Conservation (phyloP, 1,140 invertebrate species). For the Macrobrachium nipponense region DNA sequence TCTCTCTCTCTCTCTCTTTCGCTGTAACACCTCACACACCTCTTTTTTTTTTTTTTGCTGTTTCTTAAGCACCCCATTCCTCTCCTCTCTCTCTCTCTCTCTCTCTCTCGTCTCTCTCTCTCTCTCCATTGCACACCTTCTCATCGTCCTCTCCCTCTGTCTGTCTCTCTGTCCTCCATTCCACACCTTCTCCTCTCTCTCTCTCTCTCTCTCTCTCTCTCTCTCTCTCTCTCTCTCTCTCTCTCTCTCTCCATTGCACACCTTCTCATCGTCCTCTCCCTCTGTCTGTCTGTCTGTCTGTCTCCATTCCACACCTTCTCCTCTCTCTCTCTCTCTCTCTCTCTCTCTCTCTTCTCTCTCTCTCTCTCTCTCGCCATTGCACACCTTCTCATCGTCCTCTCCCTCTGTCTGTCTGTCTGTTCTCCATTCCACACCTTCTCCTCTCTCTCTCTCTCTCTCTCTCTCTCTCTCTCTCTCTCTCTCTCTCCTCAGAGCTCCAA, state of each 20-base stretch:
- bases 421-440: neutral
- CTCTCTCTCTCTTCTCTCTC: neutral
- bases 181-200: neutral
- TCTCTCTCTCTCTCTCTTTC: slow-evolving; percentile 9
- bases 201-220: slow-evolving; percentile 6
- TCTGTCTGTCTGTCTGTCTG: too few relatives aligned
- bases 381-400: neutral
- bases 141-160: neutral
- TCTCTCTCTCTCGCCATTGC: neutral
- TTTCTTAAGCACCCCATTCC: neutral
- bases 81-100: slow-evolving; percentile 19
- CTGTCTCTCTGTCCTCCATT: neutral
- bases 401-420: neutral
- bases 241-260: neutral
- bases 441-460: neutral
- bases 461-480: neutral
- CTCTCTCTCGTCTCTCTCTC: slow-evolving; percentile 5
- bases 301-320: neutral
- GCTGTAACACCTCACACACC: too few relatives aligned
- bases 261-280: neutral
- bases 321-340: too few relatives aligned
- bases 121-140: neutral
- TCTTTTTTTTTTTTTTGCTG: neutral
- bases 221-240: neutral
- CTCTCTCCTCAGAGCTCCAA: too few relatives aligned